Percentiles rank a stretch among this genome's conserved stretches.
phyloP scores from a whole-genome alignment of 2,797 vertebrate species.

The Rhadinocentrus ornatus region DNA sequence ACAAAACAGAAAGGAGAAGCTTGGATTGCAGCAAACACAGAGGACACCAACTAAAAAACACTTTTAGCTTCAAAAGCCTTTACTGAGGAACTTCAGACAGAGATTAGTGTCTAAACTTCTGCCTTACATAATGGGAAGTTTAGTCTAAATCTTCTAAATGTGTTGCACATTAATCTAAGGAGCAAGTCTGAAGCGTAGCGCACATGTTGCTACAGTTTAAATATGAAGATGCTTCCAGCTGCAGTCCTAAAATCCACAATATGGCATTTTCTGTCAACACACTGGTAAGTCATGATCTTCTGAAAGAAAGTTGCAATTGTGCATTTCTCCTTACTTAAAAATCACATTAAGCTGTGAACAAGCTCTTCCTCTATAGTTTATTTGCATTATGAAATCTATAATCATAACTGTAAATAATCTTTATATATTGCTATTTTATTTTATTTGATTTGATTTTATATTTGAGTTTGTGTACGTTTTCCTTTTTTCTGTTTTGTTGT shows the following conservation, averaged over 20 bases:
- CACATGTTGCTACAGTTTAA: neutral
- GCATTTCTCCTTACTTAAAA: too few species aligned
- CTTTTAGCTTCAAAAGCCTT: neutral
- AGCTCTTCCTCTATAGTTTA: too few species aligned
- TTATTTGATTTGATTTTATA: too few species aligned
- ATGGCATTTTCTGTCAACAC: neutral
- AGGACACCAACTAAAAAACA: neutral
- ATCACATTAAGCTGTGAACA: too few species aligned
- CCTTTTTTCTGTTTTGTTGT: too few species aligned
- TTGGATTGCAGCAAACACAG: neutral
- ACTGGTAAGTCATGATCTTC: too few species aligned
- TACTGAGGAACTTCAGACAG: neutral
- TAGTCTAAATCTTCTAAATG: neutral
- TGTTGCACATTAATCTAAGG: neutral
- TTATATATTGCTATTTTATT: too few species aligned
- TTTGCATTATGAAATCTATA: too few species aligned
- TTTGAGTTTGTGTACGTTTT: too few species aligned
- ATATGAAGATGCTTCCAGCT: neutral
- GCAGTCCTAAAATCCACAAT: neutral
- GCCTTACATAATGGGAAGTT: neutral
- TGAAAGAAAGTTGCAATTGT: too few species aligned
- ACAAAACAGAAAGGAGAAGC: neutral
- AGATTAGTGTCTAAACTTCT: neutral
- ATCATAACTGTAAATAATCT: too few species aligned
- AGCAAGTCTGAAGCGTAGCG: neutral